Percentiles rank a stretch among this genome's conserved stretches.
phyloP scores from a whole-genome alignment of 2,888 invertebrate species.

The Tubulanus polymorphus region DNA sequence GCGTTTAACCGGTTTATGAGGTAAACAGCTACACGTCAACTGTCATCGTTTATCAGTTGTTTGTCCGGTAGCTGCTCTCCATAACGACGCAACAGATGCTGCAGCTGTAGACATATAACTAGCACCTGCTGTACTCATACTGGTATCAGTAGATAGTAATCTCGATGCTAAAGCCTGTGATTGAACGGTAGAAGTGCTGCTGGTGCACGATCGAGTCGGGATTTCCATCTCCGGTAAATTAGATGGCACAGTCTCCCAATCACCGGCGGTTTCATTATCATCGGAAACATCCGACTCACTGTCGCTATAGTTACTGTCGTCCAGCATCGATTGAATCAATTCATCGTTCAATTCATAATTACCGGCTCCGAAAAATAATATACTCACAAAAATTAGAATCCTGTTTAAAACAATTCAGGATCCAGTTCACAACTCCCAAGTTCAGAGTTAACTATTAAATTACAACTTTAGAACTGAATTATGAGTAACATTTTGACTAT shows the following conservation, averaged over 20 bases:
- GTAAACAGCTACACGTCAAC: no score
- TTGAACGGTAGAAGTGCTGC: slow-evolving; percentile 20
- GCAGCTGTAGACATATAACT: slow-evolving; percentile 78
- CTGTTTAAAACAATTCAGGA: not conserved
- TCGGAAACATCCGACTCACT: slow-evolving; percentile 61
- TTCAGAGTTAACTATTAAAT: no score
- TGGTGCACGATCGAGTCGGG: slow-evolving; percentile 8
- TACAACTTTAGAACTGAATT: no score
- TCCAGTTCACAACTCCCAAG: no score
- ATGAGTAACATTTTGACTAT: no score
- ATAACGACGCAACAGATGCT: slow-evolving; percentile 75
- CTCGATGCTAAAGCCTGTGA: not conserved
- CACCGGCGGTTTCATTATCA: slow-evolving; percentile 56
- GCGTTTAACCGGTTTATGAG: no score
- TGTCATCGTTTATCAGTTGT: slow-evolving; percentile 22
- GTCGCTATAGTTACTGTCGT: slow-evolving; percentile 52
- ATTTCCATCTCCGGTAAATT: slow-evolving; percentile 29
- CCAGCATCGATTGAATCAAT: slow-evolving; percentile 63
- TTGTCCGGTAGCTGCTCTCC: slow-evolving; percentile 53
- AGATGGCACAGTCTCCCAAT: slow-evolving; percentile 70
- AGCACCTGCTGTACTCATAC: slow-evolving; percentile 63
- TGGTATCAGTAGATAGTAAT: slow-evolving; percentile 5
- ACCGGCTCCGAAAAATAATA: slow-evolving; percentile 20
- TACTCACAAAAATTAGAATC: not conserved
- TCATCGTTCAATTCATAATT: slow-evolving; percentile 58